These are phyloP conservation scores for Phymastichus coffea DNA, from an alignment of 1,140 invertebrate species.

Conservation along the genomic window DNA sequence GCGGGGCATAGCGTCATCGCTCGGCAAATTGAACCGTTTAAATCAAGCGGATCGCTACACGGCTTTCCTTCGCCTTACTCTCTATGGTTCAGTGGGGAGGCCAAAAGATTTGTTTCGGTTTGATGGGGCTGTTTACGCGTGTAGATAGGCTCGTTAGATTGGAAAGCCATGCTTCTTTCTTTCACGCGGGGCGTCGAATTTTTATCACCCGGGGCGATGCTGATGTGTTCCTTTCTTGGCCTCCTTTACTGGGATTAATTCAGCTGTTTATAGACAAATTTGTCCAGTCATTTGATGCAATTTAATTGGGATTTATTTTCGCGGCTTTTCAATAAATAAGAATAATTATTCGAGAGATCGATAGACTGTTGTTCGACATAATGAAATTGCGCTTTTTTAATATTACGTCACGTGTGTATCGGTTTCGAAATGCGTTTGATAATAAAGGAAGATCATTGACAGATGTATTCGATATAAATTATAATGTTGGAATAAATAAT, in stretches of 20 bases:
- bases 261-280: not conserved
- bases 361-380: no score
- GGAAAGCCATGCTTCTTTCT: constrained; percentile 30
- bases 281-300: no score
- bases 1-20: not conserved
- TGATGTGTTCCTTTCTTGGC: not conserved
- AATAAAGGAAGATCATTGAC: no score
- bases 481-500: no score
- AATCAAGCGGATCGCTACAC: not conserved
- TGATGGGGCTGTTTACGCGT: constrained; percentile 49
- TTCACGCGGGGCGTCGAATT: not conserved
- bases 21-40: constrained; percentile 20
- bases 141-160: constrained; percentile 52
- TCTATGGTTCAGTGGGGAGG: constrained; percentile 32
- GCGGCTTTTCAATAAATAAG: no score
- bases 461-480: no score
- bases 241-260: not conserved
- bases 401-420: no score
- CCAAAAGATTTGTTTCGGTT: constrained; percentile 49
- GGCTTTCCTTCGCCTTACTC: constrained; percentile 1
- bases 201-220: not conserved
- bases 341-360: no score
- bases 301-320: no score
- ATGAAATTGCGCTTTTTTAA: no score
- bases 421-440: no score